phyloP scores from a whole-genome alignment of 2,113 vertebrate species.

The Megaceryle maxima region DNA sequence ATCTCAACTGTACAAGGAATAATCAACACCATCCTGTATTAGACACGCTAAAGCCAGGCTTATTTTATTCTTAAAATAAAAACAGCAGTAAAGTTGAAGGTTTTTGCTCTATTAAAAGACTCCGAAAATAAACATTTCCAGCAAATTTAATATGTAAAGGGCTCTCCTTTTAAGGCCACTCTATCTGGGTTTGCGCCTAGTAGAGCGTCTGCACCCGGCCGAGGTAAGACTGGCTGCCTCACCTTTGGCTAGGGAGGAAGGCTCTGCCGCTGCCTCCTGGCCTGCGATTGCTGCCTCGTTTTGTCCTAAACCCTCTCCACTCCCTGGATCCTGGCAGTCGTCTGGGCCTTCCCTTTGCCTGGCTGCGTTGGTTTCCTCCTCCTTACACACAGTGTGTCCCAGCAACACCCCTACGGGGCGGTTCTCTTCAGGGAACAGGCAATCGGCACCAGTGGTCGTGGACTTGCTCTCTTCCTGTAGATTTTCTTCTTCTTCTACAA shows the following conservation, averaged over 20 bases:
- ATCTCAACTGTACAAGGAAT: neutral
- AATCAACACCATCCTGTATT: constrained; percentile 22
- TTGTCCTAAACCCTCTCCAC: neutral
- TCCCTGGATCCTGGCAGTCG: neutral
- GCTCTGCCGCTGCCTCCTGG: constrained; percentile 8
- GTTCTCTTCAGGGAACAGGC: neutral
- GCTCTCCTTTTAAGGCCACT: constrained; percentile 21
- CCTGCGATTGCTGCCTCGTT: neutral
- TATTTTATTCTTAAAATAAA: constrained; percentile 73
- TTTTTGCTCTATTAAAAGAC: constrained; percentile 55
- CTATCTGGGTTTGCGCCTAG: constrained; percentile 70
- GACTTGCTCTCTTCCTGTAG: constrained; percentile 16
- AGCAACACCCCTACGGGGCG: accelerated
- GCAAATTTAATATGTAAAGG: constrained; percentile 12
- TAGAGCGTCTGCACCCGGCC: constrained; percentile 56
- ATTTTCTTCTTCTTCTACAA: constrained; percentile 29
- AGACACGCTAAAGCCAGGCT: constrained; percentile 63
- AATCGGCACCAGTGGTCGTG: neutral
- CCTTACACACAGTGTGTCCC: neutral
- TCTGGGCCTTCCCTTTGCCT: neutral
- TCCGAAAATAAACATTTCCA: constrained; percentile 64
- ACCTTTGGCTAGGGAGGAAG: constrained; percentile 10
- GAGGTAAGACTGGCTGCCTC: neutral
- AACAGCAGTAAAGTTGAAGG: constrained; percentile 60
- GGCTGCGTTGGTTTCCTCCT: neutral